Percentiles rank a stretch among this genome's conserved stretches.
Conservation (phyloP, 1,140 invertebrate genomes). For the Eriocheir sinensis region DNA sequence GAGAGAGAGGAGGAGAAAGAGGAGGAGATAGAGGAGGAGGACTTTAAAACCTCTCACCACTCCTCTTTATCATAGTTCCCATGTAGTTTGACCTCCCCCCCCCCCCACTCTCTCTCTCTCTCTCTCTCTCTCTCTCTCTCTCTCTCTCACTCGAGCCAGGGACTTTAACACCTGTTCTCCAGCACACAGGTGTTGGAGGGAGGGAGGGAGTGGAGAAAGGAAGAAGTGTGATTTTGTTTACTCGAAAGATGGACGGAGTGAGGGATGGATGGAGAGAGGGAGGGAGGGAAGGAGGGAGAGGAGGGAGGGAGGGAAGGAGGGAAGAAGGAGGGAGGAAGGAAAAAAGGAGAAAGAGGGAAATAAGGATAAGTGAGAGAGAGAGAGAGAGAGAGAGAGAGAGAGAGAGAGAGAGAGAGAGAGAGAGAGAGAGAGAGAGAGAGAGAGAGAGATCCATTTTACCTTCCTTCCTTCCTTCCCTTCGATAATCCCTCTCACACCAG, state of each 20-base stretch:
- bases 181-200: too few species aligned
- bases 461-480: too few species aligned
- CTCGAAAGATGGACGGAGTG: neutral
- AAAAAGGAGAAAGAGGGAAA: too few species aligned
- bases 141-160: conserved; percentile 20
- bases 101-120: neutral
- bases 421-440: conserved; percentile 24
- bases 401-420: neutral
- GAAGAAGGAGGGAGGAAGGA: too few species aligned
- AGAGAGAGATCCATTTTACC: too few species aligned
- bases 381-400: too few species aligned
- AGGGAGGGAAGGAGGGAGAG: neutral
- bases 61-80: too few species aligned
- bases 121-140: conserved; percentile 4
- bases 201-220: too few species aligned
- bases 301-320: neutral
- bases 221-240: too few species aligned
- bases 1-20: neutral
- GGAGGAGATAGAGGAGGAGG: neutral
- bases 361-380: neutral
- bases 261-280: neutral
- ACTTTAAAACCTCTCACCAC: neutral
- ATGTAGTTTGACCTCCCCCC: too few species aligned
- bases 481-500: too few species aligned
- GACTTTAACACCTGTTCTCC: too few species aligned